Conservation (phyloP, 2,113 vertebrate species). For the Leptocoma aspasia region DNA sequence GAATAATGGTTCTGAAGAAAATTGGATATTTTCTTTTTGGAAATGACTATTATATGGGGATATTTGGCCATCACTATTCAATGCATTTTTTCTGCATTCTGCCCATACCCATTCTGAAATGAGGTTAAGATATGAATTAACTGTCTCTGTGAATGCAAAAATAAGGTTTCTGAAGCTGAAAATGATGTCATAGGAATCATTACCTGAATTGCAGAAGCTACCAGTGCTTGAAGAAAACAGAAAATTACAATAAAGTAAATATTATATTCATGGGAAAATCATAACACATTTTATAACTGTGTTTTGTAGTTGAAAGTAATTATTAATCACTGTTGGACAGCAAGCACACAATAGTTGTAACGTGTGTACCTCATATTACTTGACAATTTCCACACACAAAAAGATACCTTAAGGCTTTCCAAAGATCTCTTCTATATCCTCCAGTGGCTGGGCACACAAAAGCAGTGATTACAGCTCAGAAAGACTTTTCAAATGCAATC, state of each 20-base stretch:
- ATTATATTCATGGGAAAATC: background rate
- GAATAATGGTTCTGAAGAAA: background rate
- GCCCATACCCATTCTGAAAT: background rate
- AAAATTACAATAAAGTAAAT: background rate
- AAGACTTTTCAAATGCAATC: background rate
- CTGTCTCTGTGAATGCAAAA: background rate
- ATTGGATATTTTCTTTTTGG: background rate
- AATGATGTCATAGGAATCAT: background rate
- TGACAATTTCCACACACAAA: background rate
- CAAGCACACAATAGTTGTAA: background rate
- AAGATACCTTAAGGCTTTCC: background rate
- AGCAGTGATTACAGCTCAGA: background rate
- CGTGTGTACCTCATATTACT: background rate
- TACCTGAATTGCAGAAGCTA: background rate
- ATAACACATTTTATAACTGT: background rate
- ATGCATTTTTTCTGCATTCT: background rate
- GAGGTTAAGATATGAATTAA: background rate
- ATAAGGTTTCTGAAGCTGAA: background rate
- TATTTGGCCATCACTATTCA: background rate
- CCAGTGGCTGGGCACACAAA: background rate
- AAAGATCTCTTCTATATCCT: background rate
- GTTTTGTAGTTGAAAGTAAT: background rate
- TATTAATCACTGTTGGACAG: background rate
- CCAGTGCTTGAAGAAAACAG: fast-evolving
- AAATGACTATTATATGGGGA: background rate